Conservation (phyloP, 2,888 invertebrate genomes). For the Mimas tiliae region DNA sequence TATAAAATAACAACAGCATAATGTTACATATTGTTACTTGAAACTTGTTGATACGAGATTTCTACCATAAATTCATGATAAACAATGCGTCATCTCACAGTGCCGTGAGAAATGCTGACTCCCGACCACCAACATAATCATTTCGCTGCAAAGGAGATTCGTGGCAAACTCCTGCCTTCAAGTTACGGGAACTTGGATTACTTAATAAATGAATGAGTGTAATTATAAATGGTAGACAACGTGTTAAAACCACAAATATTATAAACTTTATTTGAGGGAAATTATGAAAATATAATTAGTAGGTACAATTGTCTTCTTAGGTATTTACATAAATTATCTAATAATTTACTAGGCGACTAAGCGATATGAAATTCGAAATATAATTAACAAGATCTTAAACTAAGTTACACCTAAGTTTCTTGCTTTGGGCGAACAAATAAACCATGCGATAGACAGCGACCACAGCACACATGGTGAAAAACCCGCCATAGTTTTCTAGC, state of each 20-base stretch:
- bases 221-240: no score
- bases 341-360: slow-evolving; percentile 33
- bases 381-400: background rate
- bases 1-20: background rate
- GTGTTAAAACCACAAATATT: slow-evolving; percentile 41
- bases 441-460: no score
- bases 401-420: background rate
- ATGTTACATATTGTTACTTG: background rate
- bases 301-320: slow-evolving; percentile 42
- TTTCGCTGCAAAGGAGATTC: background rate
- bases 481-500: no score
- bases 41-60: background rate
- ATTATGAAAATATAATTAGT: slow-evolving; percentile 41
- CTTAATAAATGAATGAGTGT: no score
- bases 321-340: slow-evolving; percentile 42
- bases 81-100: background rate
- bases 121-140: background rate
- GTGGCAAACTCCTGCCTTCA: background rate
- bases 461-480: no score
- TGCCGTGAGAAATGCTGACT: background rate
- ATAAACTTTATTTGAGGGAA: slow-evolving; percentile 36
- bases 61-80: background rate
- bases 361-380: background rate
- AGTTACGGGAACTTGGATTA: no score
- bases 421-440: background rate